phyloP scores from a whole-genome alignment of 2,113 vertebrate species.

The Neofelis nebulosa region DNA sequence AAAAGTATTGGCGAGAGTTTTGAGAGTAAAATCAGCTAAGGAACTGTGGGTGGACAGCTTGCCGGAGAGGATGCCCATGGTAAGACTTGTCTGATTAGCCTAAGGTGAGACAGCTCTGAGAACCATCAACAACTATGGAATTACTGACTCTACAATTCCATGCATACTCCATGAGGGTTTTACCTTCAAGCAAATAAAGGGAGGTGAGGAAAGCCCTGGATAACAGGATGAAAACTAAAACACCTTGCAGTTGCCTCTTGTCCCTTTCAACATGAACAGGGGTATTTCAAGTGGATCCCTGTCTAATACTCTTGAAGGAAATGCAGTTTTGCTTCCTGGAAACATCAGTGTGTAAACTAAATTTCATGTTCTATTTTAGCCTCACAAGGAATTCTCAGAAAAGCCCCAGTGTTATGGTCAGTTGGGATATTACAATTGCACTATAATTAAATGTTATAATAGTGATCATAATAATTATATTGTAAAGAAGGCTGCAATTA shows the following conservation, averaged over 20 bases:
- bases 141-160: slow-evolving; percentile 23
- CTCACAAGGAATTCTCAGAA: background rate
- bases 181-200: background rate
- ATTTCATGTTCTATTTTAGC: background rate
- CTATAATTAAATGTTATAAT: background rate
- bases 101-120: background rate
- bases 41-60: slow-evolving; percentile 48
- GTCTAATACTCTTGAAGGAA: background rate
- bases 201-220: background rate
- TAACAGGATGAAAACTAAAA: background rate
- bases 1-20: background rate
- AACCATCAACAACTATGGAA: background rate
- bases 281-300: background rate
- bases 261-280: background rate
- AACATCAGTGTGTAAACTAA: background rate
- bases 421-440: background rate
- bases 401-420: background rate
- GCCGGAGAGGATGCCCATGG: background rate
- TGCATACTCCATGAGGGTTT: background rate
- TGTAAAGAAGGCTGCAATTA: background rate
- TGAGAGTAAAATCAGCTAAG: slow-evolving; percentile 45
- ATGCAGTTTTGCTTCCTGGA: background rate
- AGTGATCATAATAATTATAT: background rate
- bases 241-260: background rate
- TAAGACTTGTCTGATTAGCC: slow-evolving; percentile 43